Evolutionary conservation across 2,113 vertebrate species (phyloP).

Genomic region (Rhinolophus sinicus): DNA sequence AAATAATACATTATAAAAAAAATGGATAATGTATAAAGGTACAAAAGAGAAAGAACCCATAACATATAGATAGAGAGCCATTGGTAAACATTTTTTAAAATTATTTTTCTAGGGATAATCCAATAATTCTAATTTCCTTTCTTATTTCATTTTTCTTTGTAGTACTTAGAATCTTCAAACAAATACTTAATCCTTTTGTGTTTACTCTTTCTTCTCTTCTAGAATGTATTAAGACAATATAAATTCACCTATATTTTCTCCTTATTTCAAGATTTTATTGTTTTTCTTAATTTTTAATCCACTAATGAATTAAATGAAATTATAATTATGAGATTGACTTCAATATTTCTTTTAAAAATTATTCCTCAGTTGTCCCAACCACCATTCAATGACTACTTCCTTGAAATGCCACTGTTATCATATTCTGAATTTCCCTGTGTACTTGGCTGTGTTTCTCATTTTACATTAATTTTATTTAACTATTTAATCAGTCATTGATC

Average conservation of each 20-base stretch:
- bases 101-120: not conserved
- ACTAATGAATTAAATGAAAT: not conserved
- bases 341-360: not conserved
- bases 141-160: not conserved
- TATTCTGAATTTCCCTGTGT: not conserved
- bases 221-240: not conserved
- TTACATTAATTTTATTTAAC: slow-evolving; percentile 9
- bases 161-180: not conserved
- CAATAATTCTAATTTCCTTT: not conserved
- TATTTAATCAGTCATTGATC: not conserved
- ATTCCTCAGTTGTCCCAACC: not conserved
- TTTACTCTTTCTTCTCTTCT: not conserved
- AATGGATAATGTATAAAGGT: not conserved
- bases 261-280: not conserved
- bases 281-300: not conserved
- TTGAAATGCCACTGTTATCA: not conserved
- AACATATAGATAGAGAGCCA: not conserved
- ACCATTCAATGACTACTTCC: not conserved
- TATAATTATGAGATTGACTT: not conserved
- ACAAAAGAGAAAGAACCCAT: not conserved
- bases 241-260: not conserved
- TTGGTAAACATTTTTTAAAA: not conserved
- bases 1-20: not conserved
- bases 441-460: not conserved
- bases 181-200: not conserved